These are phyloP conservation scores for Bombyx mandarina DNA, from an alignment of 1,140 invertebrate species.

Conservation along the genomic window DNA sequence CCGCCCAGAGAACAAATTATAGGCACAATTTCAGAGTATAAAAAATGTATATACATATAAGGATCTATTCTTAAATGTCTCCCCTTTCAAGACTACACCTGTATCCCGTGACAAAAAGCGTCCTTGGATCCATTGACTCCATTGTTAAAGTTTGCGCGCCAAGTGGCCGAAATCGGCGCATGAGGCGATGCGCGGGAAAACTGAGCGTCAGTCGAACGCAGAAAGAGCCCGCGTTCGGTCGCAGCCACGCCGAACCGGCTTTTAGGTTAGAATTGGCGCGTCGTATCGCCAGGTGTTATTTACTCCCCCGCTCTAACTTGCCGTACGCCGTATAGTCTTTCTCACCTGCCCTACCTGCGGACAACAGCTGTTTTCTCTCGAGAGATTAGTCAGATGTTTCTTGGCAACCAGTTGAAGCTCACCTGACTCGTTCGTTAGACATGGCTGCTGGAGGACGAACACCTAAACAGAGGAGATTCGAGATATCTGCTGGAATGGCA, in stretches of 20 bases:
- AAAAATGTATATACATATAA: constrained; percentile 1
- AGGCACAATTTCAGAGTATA: constrained; percentile 2
- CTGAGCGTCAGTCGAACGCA: constrained; percentile 46
- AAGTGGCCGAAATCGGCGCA: constrained; percentile 64
- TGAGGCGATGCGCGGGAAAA: constrained; percentile 58
- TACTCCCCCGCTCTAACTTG: constrained; percentile 42
- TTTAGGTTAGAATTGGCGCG: constrained; percentile 68
- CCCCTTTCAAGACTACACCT: constrained; percentile 52
- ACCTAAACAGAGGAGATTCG: constrained; percentile 58
- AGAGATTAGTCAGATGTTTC: constrained; percentile 69
- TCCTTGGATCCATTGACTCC: constrained; percentile 55
- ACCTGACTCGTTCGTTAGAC: constrained; percentile 44
- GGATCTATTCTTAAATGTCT: constrained; percentile 13
- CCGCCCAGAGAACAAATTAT: constrained; percentile 5
- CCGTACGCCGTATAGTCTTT: constrained; percentile 17
- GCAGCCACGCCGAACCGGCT: constrained; percentile 29
- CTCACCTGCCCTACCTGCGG: constrained; percentile 42
- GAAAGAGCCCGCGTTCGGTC: constrained; percentile 45
- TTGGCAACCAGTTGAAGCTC: constrained; percentile 55
- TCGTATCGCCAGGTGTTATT: constrained; percentile 53
- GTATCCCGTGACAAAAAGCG: constrained; percentile 60
- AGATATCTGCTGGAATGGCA: constrained; percentile 47
- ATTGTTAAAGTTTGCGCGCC: constrained; percentile 64
- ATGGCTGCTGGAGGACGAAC: constrained; percentile 61
- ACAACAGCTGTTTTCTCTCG: constrained; percentile 67